Base-by-base conservation (phyloP, 2,797 vertebrate species). In the Aphelocoma californica region DNA sequence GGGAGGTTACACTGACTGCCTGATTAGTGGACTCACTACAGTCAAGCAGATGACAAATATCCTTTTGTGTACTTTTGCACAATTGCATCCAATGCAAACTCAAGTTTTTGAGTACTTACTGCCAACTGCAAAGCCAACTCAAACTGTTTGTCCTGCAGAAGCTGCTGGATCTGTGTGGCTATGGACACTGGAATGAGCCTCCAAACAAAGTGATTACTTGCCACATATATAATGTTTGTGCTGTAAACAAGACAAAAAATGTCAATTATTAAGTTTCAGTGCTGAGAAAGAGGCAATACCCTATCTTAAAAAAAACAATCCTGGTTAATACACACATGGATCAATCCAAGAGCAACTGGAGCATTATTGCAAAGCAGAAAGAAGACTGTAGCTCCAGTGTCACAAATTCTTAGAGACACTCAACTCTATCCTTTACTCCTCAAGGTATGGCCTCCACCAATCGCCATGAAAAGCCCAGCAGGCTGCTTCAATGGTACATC, bases 181-280 rank as follows among this genome's bases (percentile, higher is more conserved):
- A 99, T 99, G 8, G 99, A 99, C 71, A 99, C 99, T 0, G 99
- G 99, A 93, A 99, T 99, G 71, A 99, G 99, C 88, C 99, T 98
- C 99, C 99, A 99, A 81, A 99, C 99, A 96, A 99, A 99, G 97
- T 99, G 99, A 98, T 99, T 99, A 97, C 99, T 99, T 97, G 99
- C 99, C 73, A 99, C 99, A 14, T 99, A 99, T 81, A 99, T 99
- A 77, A 99, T 98, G 95, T 99, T 99, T 81, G 98, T 98, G 91
- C 99, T 99, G 95, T 34, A 92, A 95, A 80, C 7, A 95, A 84
- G 34, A 85, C 61, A 81, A 92, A 83, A 71, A 54, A 90, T 7
- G 26, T 40, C 38, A 48, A 20, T 89, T 91, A 91, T 20, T 25
- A 74, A 56, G 32, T 31, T 92, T 56, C 24, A 65, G 31, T 28